These are phyloP conservation scores for Burhinus oedicnemus DNA, from an alignment of 2,113 vertebrate genomes.

Conservation along the genomic window DNA sequence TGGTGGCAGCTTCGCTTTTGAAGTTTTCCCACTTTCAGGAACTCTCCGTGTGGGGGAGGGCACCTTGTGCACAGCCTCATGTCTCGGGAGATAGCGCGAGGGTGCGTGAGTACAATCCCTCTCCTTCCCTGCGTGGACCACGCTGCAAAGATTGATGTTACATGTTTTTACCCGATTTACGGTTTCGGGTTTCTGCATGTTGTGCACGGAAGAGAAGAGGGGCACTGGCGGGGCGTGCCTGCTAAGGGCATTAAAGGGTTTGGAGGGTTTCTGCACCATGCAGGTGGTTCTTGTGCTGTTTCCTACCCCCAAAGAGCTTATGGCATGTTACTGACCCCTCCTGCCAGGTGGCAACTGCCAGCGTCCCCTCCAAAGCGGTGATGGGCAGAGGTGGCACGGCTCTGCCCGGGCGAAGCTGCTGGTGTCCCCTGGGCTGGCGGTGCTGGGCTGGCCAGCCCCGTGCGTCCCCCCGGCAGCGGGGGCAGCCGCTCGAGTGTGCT, in stretches of 20 bases:
- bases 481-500: too few species aligned
- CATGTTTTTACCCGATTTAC: fast-evolving
- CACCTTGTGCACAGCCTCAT: fast-evolving
- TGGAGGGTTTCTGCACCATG: not conserved
- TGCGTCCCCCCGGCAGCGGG: too few species aligned
- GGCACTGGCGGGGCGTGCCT: not conserved
- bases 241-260: too few species aligned
- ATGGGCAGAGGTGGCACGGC: too few species aligned
- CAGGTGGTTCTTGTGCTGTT: not conserved
- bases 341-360: too few species aligned
- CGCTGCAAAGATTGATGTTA: fast-evolving
- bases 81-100: not conserved
- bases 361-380: too few species aligned
- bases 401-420: too few species aligned
- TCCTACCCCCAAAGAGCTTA: not conserved
- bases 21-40: not conserved
- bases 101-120: not conserved
- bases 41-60: fast-evolving
- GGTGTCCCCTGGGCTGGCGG: too few species aligned
- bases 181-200: too few species aligned
- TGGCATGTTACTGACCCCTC: not conserved
- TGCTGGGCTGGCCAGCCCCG: too few species aligned
- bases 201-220: not conserved
- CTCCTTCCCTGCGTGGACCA: not conserved
- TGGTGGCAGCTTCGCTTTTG: not conserved